Base-by-base conservation (phyloP, 2,888 invertebrate genomes). In the Dynastes grantii region DNA sequence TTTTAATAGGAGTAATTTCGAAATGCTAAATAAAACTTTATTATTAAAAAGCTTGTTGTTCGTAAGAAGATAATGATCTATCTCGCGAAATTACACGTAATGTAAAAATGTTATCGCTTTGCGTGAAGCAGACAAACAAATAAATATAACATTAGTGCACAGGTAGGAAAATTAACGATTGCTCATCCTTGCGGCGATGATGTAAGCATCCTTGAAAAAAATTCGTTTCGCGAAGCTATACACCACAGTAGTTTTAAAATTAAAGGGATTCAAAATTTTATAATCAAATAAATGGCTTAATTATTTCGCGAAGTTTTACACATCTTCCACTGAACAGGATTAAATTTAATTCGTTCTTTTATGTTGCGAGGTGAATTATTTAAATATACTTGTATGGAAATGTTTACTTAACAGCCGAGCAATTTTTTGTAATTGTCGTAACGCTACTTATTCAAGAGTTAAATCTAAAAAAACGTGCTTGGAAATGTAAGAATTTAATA, bases 191-290 rank as follows among this genome's bases (percentile, higher is more conserved):
- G 11, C 51, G 29, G 53, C 51, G 55, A 55, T 71, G 71, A 71
- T 71, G 71, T 58, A 71, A 71, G 55, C 71, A 71, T 71, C 71
- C 71, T 71, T 71, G 71, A 71, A 40, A 71, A 58, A 55, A 55
- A 71, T 71, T 71, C 11, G 55, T 71, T 71, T 16, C 37, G 16
- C 37, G 71, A 58, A 32, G 37, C 32, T 13, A n/a, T 55, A 55
- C 37, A 55, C 37, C 55, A 55, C 68, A 71, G 40, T 71, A 29
- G 53, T 71, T 58, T 71, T 53, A n/a, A n/a, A n/a, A n/a, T n/a
- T n/a, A n/a, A n/a, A n/a, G n/a, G n/a, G n/a, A n/a, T n/a, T n/a
- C n/a, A n/a, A n/a, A n/a, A n/a, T n/a, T n/a, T n/a, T n/a, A n/a
- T n/a, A n/a, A n/a, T n/a, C n/a, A n/a, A n/a, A n/a, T n/a, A n/a